These are phyloP conservation scores for Pao palembangensis DNA, from an alignment of 2,113 vertebrate species.

Conservation along the genomic window DNA sequence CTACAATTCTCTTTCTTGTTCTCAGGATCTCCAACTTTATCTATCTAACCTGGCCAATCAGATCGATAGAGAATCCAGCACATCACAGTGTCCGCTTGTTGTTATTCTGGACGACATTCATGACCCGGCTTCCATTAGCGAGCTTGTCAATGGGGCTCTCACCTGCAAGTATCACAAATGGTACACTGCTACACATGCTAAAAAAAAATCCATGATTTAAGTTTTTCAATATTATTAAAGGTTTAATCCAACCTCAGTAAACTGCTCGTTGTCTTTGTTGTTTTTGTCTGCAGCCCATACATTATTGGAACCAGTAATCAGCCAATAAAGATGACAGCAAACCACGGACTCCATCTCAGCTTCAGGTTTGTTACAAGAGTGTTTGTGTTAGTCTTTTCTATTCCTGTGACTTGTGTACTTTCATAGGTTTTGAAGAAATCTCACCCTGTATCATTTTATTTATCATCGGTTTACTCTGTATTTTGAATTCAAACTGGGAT, in stretches of 20 bases:
- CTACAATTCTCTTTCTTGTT: not conserved
- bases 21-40: slow-evolving; percentile 92
- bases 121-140: slow-evolving; percentile 87
- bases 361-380: slow-evolving; percentile 80
- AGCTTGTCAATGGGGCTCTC: slow-evolving; percentile 93
- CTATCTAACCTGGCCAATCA: slow-evolving; percentile 96
- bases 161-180: slow-evolving; percentile 99
- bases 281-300: slow-evolving; percentile 81
- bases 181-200: slow-evolving; percentile 66
- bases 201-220: not conserved
- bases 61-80: slow-evolving; percentile 87
- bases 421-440: no score
- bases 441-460: no score
- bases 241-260: no score
- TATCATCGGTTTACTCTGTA: not conserved
- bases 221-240: no score
- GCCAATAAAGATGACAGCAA: slow-evolving; percentile 94
- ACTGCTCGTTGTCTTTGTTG: not conserved
- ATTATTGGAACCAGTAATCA: slow-evolving; percentile 98
- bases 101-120: slow-evolving; percentile 92
- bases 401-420: not conserved
- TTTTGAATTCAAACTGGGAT: not conserved
- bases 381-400: not conserved
- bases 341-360: slow-evolving; percentile 93
- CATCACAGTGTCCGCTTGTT: slow-evolving; percentile 85